These are phyloP conservation scores for Rhagonycha fulva DNA, from an alignment of 2,888 invertebrate species.

Conservation along the genomic window DNA sequence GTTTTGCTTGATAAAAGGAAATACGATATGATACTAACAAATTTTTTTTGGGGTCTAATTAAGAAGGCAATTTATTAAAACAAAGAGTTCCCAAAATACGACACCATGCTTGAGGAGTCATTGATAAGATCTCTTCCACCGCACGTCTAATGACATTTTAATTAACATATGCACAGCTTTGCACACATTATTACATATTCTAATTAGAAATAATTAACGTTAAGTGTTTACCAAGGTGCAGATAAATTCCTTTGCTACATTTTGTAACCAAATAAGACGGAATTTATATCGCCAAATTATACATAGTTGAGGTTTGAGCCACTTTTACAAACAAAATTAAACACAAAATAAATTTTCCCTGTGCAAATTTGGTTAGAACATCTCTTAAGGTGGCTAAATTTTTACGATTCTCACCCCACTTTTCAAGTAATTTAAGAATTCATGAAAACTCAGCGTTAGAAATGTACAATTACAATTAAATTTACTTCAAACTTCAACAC, in stretches of 20 bases:
- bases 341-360: background rate
- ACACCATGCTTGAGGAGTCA: background rate
- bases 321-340: background rate
- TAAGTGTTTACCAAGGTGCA: conserved; percentile 11
- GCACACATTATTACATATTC: conserved; percentile 45
- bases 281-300: background rate
- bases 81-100: background rate
- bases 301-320: background rate
- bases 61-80: background rate
- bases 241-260: background rate
- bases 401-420: background rate
- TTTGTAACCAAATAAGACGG: background rate
- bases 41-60: background rate
- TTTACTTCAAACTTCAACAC: background rate
- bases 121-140: conserved; percentile 28
- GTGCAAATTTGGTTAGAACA: background rate
- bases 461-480: background rate
- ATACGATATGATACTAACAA: background rate
- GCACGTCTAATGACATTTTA: conserved; percentile 41
- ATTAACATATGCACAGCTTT: conserved; percentile 40
- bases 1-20: background rate
- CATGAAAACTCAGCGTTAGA: background rate
- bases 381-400: background rate
- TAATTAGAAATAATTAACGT: conserved; percentile 40
- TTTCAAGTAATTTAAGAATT: background rate